Base-by-base conservation (phyloP, 53 echinoderm and acorn worm genomes). In the Mesocentrotus franciscanus region DNA sequence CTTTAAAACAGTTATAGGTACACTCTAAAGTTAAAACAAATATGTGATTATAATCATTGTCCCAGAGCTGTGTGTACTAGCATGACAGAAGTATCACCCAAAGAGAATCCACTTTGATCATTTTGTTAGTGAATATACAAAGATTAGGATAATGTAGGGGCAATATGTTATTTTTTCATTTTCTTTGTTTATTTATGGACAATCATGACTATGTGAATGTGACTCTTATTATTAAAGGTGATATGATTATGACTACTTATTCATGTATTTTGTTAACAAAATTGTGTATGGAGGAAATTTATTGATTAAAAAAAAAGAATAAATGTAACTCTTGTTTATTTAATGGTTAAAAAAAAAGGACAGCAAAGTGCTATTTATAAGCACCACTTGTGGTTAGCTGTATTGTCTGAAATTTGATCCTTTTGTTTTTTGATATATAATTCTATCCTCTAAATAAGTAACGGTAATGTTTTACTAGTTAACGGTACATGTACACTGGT, bases 261-360 rank as follows among this genome's bases (percentile, higher is more conserved):
- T 85, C 57, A 85, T 87, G 87, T 87, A 87, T 87, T 49, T 58
- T 14, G 13, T 27, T 29, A 58, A 76, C 33, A 76, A 76, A 78
- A 85, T 85, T 85, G 81, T 56, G 85, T 56, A 85, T 85, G 56
- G 56, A 85, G 85, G 56, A 85, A 81, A 81, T 81, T 58, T 57
- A 58, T 85, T 85, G 87, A 87, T 58, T 26, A 8, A 56, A 20
- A 55, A 12, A 15, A 18, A 39, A 39, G 16, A 39, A 81, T 29
- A 39, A 1, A 39, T 42, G 6, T 79, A 79, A 5, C 18, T 79
- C 32, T 81, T 39, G 20, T 81, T 17, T 39, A 15, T 79, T 72
- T 29, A 72, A 8, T 74, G 1, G 32, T 12, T 18, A 71, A 9
- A 26, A 71, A 74, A 74, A 29, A 33, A 9, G 27, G 33, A 32